phyloP scores from a whole-genome alignment of 92 coral and sea anemone species.

The Palythoa heliodiscus region DNA sequence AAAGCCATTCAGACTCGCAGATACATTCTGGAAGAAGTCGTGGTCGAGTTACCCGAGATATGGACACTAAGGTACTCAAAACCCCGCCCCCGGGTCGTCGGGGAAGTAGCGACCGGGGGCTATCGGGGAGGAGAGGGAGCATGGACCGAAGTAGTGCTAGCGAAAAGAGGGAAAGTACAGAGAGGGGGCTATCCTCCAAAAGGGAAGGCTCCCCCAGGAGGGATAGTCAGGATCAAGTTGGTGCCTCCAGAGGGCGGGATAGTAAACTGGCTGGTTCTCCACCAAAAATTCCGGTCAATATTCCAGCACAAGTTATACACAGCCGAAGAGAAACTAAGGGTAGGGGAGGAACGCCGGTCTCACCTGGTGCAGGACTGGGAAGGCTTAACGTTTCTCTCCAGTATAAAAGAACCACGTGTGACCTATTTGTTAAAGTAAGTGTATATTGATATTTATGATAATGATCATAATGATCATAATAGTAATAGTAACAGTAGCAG shows the following conservation, averaged over 20 bases:
- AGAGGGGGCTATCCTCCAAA: constrained; percentile 51
- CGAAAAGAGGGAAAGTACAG: constrained; percentile 68
- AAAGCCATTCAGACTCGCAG: constrained; percentile 90
- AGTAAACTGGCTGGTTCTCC: constrained; percentile 50
- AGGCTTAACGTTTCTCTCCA: constrained; percentile 79
- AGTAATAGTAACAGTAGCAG: neutral
- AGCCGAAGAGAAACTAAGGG: constrained; percentile 68
- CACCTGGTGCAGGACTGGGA: constrained; percentile 63
- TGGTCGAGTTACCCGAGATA: constrained; percentile 59
- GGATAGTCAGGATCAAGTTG: constrained; percentile 49
- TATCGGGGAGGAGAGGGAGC: constrained; percentile 35
- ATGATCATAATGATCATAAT: neutral
- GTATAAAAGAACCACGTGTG: constrained; percentile 95
- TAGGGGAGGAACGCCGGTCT: constrained; percentile 44
- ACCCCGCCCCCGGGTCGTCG: constrained; percentile 51
- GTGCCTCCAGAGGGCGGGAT: constrained; percentile 41
- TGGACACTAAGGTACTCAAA: constrained; percentile 11
- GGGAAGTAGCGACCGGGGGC: constrained; percentile 45
- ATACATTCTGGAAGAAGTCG: constrained; percentile 72
- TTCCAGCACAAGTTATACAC: constrained; percentile 89
- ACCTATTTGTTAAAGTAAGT: constrained; percentile 87
- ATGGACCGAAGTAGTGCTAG: constrained; percentile 21
- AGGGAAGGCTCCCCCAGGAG: constrained; percentile 64
- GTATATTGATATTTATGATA: neutral
- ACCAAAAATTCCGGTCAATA: constrained; percentile 85